Percentiles rank a stretch among this genome's conserved stretches.
phyloP scores from a whole-genome alignment of 2,888 invertebrate species.

The Calameuta filiformis region DNA sequence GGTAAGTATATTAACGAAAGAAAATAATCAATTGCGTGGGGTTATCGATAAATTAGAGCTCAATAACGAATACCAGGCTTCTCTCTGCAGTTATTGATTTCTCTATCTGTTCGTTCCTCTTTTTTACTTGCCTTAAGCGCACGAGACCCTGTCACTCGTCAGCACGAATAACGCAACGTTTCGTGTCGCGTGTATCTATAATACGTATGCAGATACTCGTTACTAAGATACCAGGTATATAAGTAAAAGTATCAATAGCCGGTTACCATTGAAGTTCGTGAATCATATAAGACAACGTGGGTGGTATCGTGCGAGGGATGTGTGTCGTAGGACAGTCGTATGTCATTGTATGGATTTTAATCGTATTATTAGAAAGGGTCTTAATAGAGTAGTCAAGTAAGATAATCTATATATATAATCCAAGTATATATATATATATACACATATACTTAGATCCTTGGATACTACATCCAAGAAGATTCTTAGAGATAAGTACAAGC shows the following conservation, averaged over 20 bases:
- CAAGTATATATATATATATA: no score
- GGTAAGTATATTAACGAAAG: not conserved
- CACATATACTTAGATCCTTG: no score
- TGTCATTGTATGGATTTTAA: slow-evolving; percentile 5
- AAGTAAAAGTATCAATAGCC: slow-evolving; percentile 14
- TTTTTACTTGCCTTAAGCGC: not conserved
- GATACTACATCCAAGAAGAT: not conserved
- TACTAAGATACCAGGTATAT: slow-evolving; percentile 4
- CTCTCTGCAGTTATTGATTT: not conserved
- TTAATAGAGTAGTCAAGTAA: not conserved
- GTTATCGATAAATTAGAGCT: not conserved
- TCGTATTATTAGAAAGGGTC: not conserved
- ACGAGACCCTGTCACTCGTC: not conserved
- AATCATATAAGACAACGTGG: slow-evolving; percentile 20
- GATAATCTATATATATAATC: not conserved
- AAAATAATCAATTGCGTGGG: not conserved
- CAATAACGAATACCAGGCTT: not conserved
- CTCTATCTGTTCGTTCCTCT: not conserved
- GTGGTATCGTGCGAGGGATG: slow-evolving; percentile 4
- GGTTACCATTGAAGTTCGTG: slow-evolving; percentile 20
- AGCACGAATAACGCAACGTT: not conserved
- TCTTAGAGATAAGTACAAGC: not conserved
- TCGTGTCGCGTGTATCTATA: not conserved
- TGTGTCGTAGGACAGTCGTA: not conserved
- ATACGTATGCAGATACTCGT: not conserved